A percentile compares a stretch with the other conserved stretches of the same genome.
phyloP scores from a whole-genome alignment of 2,888 invertebrate species.

The Philhelius pedissequus region DNA sequence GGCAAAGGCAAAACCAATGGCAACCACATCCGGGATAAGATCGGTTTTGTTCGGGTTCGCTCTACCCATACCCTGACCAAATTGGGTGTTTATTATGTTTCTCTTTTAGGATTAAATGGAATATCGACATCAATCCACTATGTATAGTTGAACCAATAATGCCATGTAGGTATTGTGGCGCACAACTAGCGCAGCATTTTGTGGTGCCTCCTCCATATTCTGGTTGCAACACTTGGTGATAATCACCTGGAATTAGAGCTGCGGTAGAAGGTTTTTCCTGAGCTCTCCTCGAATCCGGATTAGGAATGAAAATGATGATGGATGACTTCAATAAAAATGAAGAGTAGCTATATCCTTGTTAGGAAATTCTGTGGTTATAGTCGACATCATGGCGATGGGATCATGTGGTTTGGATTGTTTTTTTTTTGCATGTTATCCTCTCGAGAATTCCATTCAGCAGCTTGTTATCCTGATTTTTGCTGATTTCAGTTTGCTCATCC shows the following conservation, averaged over 20 bases:
- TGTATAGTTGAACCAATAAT: conserved; percentile 58
- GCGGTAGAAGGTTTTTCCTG: conserved; percentile 41
- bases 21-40: conserved; percentile 62
- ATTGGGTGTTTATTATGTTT: conserved; percentile 60
- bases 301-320: conserved; percentile 52
- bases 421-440: conserved; percentile 40
- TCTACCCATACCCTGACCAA: background rate
- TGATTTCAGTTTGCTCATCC: conserved; percentile 19
- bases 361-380: conserved; percentile 5
- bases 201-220: conserved; percentile 29
- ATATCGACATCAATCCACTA: background rate
- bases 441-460: conserved; percentile 43
- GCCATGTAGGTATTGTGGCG: conserved; percentile 14
- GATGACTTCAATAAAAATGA: conserved; percentile 62
- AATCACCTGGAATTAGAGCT: conserved; percentile 66
- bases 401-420: conserved; percentile 63
- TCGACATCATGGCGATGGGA: conserved; percentile 10
- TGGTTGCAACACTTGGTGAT: conserved; percentile 61
- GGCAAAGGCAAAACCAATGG: no score
- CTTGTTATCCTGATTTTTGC: conserved; percentile 64
- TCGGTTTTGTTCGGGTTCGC: no score
- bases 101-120: conserved; percentile 36
- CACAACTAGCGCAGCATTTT: background rate
- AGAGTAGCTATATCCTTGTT: conserved; percentile 40
- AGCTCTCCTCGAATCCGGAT: conserved; percentile 36